A percentile compares a stretch with the other conserved stretches of the same genome.
These are phyloP conservation scores for Drosophila algonquin DNA, from an alignment of 2,888 invertebrate genomes.

Conservation along the genomic window DNA sequence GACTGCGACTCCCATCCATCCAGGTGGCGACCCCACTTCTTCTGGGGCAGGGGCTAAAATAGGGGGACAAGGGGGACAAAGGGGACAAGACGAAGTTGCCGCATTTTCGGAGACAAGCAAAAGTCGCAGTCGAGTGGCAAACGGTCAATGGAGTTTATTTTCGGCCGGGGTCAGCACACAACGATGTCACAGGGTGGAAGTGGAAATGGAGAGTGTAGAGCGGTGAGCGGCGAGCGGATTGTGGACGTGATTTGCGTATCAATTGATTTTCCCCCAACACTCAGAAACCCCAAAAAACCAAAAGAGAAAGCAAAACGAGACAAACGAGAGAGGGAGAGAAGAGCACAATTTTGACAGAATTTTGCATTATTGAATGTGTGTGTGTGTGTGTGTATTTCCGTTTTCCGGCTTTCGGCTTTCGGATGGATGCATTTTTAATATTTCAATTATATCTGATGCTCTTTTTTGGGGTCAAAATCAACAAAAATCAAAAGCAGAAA, in stretches of 20 bases:
- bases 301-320: neutral
- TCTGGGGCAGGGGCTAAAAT: neutral
- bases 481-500: neutral
- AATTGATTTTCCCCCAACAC: slow-evolving; percentile 40
- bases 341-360: slow-evolving; percentile 6
- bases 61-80: neutral
- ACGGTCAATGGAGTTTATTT: slow-evolving; percentile 64
- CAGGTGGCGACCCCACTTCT: neutral
- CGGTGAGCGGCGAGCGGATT: slow-evolving; percentile 3
- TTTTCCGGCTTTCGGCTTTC: neutral
- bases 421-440: neutral
- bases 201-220: slow-evolving; percentile 1
- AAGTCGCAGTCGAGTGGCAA: slow-evolving; percentile 25
- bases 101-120: slow-evolving; percentile 18
- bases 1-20: neutral
- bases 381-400: neutral
- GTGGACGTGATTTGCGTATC: slow-evolving; percentile 40
- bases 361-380: neutral
- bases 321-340: neutral
- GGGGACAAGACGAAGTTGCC: neutral
- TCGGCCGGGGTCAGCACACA: slow-evolving; percentile 59
- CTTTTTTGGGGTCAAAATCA: neutral
- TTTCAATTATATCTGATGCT: neutral
- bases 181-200: slow-evolving; percentile 4
- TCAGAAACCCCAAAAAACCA: slow-evolving; percentile 4